Evolutionary conservation across 1,140 invertebrate genomes (phyloP).

Genomic region (Ceratoteleas bidentatus): DNA sequence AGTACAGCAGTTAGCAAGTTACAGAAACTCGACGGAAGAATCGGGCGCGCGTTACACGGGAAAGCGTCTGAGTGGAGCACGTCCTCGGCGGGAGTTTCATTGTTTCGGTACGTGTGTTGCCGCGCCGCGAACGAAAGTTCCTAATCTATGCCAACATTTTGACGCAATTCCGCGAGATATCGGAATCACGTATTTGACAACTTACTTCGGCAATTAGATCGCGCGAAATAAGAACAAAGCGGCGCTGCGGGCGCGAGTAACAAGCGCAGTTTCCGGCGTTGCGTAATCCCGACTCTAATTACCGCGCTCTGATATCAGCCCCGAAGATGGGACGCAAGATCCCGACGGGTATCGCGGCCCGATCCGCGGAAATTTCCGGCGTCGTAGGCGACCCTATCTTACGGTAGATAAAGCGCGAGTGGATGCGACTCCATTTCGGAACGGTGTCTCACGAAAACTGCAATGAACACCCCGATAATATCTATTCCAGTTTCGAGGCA

Average conservation of each 20-base stretch:
- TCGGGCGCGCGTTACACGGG: background rate
- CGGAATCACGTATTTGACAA: conserved; percentile 40
- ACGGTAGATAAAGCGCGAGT: conserved; percentile 42
- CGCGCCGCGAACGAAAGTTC: conserved; percentile 5
- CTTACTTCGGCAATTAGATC: conserved; percentile 17
- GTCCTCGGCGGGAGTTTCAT: conserved; percentile 13
- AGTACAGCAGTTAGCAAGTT: background rate
- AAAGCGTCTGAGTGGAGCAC: conserved; percentile 3
- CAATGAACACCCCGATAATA: conserved; percentile 37
- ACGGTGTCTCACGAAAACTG: conserved; percentile 30
- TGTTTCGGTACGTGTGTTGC: conserved; percentile 8
- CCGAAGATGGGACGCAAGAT: conserved; percentile 10
- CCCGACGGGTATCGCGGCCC: background rate
- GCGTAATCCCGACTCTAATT: conserved; percentile 4
- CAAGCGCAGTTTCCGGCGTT: background rate
- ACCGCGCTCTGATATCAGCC: conserved; percentile 5
- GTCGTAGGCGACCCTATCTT: conserved; percentile 13
- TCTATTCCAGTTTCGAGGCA: conserved; percentile 25
- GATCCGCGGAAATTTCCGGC: background rate
- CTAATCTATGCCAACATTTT: conserved; percentile 29
- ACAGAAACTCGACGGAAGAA: background rate
- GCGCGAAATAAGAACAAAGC: conserved; percentile 9
- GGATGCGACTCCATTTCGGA: conserved; percentile 31
- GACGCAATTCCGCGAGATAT: conserved; percentile 15
- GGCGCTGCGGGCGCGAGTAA: conserved; percentile 8